Conservation (phyloP, 2,113 vertebrate genomes). For the Pandion haliaetus region DNA sequence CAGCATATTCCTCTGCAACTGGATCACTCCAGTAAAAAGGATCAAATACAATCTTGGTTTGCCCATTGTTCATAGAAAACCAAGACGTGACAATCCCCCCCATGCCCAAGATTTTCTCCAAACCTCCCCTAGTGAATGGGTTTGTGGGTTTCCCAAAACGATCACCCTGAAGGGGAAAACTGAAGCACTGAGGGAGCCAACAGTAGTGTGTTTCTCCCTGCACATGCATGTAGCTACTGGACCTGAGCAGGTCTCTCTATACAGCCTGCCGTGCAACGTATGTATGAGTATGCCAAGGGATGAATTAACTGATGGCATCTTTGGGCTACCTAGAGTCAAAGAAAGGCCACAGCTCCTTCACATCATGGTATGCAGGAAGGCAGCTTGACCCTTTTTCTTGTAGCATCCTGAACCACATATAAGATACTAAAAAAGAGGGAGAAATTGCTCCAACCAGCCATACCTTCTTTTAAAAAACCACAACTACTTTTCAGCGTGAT, state of each 20-base stretch:
- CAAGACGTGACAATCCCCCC: neutral
- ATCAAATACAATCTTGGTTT: neutral
- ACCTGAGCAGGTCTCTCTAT: neutral
- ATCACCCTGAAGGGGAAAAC: neutral
- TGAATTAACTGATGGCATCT: neutral
- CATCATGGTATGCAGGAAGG: rapidly evolving
- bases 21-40: neutral
- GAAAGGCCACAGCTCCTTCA: neutral
- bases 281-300: neutral
- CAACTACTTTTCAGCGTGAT: neutral
- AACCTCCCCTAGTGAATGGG: neutral
- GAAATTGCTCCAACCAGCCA: neutral
- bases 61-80: neutral
- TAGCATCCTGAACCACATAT: neutral
- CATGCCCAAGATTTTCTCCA: neutral
- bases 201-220: neutral
- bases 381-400: neutral
- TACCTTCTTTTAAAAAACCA: neutral
- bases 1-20: neutral
- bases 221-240: neutral
- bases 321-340: neutral
- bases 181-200: neutral
- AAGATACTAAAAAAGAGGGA: neutral
- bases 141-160: neutral
- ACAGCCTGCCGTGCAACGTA: neutral